These are phyloP conservation scores for Drosophila melanica DNA, from an alignment of 1,140 invertebrate genomes.

Conservation along the genomic window DNA sequence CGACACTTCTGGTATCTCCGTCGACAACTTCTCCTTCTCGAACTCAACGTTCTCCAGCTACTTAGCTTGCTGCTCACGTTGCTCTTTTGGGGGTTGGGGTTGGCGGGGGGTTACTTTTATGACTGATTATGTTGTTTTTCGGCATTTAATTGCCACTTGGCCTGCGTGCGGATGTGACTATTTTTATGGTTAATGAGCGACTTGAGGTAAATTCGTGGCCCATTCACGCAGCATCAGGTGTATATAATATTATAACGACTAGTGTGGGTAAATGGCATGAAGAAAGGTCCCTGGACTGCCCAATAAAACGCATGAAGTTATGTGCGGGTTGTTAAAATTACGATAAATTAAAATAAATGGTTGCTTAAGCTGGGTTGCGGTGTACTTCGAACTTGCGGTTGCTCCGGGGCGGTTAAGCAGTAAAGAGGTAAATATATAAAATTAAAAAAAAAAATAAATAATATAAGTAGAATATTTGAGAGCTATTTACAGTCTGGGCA, in stretches of 20 bases:
- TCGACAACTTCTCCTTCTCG: neutral
- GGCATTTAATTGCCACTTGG: conserved; percentile 78
- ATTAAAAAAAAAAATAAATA: neutral
- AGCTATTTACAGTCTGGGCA: neutral
- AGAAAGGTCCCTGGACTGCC: conserved; percentile 13
- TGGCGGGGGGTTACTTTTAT: conserved; percentile 51
- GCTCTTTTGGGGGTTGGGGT: conserved; percentile 9
- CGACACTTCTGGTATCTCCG: conserved; percentile 56
- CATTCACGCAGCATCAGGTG: conserved; percentile 54
- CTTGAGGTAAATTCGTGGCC: conserved; percentile 55
- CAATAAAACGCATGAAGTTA: conserved; percentile 65
- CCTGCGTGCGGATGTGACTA: conserved; percentile 65
- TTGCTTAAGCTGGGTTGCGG: neutral
- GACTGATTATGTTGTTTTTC: conserved; percentile 77
- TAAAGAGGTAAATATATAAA: neutral
- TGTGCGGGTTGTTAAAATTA: conserved; percentile 26
- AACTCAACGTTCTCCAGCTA: conserved; percentile 5
- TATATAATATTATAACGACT: conserved; percentile 16
- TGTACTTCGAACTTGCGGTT: neutral
- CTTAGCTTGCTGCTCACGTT: conserved; percentile 68
- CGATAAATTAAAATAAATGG: conserved; percentile 66
- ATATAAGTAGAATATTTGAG: neutral
- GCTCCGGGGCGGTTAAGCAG: neutral
- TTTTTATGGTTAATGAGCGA: conserved; percentile 78
- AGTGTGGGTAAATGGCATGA: conserved; percentile 11